Evolutionary conservation across 1,140 invertebrate genomes (phyloP).

Genomic region (Chelonus insularis): DNA sequence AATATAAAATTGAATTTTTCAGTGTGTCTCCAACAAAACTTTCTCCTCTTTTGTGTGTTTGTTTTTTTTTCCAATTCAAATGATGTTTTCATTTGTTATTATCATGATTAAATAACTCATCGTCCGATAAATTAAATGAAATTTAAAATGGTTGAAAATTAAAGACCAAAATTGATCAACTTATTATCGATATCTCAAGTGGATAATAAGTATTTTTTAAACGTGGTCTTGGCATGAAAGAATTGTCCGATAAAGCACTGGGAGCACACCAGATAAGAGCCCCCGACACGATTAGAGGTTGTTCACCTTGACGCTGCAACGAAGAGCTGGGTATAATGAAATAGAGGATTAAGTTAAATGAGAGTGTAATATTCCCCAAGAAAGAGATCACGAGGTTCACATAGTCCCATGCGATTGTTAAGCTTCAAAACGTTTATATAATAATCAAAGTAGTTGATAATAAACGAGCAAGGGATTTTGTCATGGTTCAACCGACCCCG

Average conservation of each 20-base stretch:
- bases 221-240: constrained; percentile 25
- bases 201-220: constrained; percentile 29
- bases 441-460: too few species aligned
- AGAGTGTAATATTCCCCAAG: neutral
- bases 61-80: too few species aligned
- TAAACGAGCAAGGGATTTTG: neutral
- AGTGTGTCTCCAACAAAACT: too few species aligned
- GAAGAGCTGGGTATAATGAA: neutral
- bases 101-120: too few species aligned
- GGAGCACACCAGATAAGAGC: constrained; percentile 48
- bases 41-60: too few species aligned
- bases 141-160: neutral
- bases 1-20: too few species aligned
- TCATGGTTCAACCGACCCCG: constrained; percentile 4
- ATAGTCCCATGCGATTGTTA: too few species aligned
- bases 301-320: constrained; percentile 58
- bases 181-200: neutral
- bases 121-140: too few species aligned
- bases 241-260: constrained; percentile 51
- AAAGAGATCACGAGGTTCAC: too few species aligned
- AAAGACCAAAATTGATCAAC: neutral
- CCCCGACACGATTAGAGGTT: constrained; percentile 55
- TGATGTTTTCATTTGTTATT: too few species aligned
- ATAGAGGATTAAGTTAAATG: neutral
- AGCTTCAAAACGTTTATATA: too few species aligned